Percentiles rank a stretch among this genome's conserved stretches.
Evolutionary conservation across 2,797 vertebrate species (phyloP).

Genomic region (Periophthalmus magnuspinnatus): DNA sequence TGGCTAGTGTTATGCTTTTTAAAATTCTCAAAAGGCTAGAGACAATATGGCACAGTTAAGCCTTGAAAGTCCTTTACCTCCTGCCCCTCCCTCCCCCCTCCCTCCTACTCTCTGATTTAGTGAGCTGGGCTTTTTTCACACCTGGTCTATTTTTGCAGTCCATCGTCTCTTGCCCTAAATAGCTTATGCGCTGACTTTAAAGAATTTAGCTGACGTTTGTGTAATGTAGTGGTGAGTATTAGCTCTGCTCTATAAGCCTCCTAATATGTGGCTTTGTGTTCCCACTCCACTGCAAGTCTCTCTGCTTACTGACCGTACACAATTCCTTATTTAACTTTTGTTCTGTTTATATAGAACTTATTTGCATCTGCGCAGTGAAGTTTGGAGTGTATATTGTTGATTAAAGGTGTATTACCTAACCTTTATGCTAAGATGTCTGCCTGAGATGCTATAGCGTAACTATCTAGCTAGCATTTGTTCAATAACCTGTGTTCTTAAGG

Average conservation of each 20-base stretch:
- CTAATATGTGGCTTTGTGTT: constrained; percentile 6
- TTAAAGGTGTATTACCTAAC: background rate
- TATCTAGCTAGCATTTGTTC: background rate
- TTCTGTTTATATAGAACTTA: background rate
- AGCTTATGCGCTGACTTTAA: constrained; percentile 15
- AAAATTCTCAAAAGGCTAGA: background rate
- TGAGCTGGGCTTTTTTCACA: constrained; percentile 9
- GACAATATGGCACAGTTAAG: background rate
- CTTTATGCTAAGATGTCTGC: too few relatives aligned
- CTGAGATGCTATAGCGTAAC: too few relatives aligned
- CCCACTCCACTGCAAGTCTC: constrained; percentile 1
- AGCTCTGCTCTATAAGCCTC: constrained; percentile 5
- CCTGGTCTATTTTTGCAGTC: constrained; percentile 14
- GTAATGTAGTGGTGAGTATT: constrained; percentile 10
- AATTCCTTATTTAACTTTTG: background rate
- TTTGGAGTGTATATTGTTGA: background rate
- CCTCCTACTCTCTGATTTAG: background rate
- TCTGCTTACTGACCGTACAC: background rate
- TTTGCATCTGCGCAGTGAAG: background rate
- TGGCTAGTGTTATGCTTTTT: too few relatives aligned
- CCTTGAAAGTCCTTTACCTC: background rate
- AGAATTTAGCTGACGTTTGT: constrained; percentile 7
- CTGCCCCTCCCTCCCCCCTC: constrained; percentile 1
- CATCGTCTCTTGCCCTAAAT: constrained; percentile 15
- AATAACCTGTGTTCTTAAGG: background rate